Base-by-base conservation (phyloP, 2,888 invertebrate genomes). In the Bugulina stolonifera region DNA sequence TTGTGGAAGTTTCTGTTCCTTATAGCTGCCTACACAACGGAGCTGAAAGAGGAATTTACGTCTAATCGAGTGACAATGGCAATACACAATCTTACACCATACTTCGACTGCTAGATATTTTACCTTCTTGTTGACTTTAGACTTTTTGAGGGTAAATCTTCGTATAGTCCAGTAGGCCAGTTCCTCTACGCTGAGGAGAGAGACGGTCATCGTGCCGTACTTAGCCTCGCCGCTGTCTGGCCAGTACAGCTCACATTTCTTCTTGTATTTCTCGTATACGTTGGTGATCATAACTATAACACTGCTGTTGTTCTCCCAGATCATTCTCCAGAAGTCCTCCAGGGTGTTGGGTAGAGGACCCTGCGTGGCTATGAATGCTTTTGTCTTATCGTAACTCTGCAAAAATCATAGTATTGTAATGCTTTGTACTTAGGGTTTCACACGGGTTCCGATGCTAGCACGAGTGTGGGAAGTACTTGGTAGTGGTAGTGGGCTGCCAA, bases 161-260 rank as follows among this genome's bases (percentile, higher is more conserved):
- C 96, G 89, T 76, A 96, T 91, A 34, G 94, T 96, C 84, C 95
- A 97, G 29, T 94, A 95, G 52, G 96, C 94, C 88, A 94, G 91
- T 64, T 93, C 90, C 83, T 93, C 92, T 85, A 95, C 95, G 83
- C 91, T 92, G 77, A 94, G 86, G 77, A 94, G 86, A 80, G 90
- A 91, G 10, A 97, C 95, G 86, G 92, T 92, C 79, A 96, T 91
- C 73, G 90, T 90, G 74, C 95, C 96, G 82, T 94, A 94, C 69
- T 90, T 90, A 80, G 94, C 32, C 25, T 76, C 72, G 2, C 93
- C 94, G 84, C 95, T 95, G 82, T 91, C 79, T 76, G 96, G 96
- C 97, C 97, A 97, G 85, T 97, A 97, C 93, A 94, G 93, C 87
- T 97, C 96, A 87, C 97, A 97, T 87, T 97, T 97, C 80, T 93